Conservation (phyloP, 2,888 invertebrate species). For the Carabus problematicus region DNA sequence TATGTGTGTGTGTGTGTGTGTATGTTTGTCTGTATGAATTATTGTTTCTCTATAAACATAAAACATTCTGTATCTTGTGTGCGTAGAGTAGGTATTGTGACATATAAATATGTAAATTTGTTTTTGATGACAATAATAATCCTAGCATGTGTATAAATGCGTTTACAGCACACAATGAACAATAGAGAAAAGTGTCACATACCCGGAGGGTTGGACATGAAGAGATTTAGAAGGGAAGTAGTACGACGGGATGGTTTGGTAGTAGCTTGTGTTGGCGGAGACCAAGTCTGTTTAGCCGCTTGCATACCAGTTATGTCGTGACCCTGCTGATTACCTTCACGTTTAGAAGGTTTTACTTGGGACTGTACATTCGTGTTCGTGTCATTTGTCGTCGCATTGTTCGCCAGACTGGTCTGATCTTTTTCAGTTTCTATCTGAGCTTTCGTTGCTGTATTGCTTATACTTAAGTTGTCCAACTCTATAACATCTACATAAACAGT, state of each 20-base stretch:
- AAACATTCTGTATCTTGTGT: no score
- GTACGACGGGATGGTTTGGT: conserved; percentile 88
- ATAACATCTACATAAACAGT: conserved; percentile 55
- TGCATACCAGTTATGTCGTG: conserved; percentile 40
- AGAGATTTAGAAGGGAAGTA: conserved; percentile 93
- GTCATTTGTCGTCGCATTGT: conserved; percentile 5
- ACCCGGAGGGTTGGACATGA: conserved; percentile 95
- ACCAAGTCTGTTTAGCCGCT: conserved; percentile 36
- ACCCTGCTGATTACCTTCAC: conserved; percentile 67
- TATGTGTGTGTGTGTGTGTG: background rate
- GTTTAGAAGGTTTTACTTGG: conserved; percentile 65
- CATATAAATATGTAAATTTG: background rate
- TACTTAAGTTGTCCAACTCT: conserved; percentile 59
- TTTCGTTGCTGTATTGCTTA: conserved; percentile 25
- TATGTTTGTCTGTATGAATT: no score
- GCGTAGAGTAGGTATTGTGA: no score
- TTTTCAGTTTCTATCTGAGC: conserved; percentile 12
- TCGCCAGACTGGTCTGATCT: background rate
- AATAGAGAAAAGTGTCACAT: conserved; percentile 55
- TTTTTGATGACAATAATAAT: background rate
- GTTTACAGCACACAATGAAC: background rate
- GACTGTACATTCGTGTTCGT: conserved; percentile 31
- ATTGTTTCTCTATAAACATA: no score
- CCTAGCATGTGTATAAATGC: background rate
- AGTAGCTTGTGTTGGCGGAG: conserved; percentile 62